Evolutionary conservation across 2,113 vertebrate genomes (phyloP), one percentile per base, ranked within the genome.

Genomic region (Macrotis lagotis): DNA sequence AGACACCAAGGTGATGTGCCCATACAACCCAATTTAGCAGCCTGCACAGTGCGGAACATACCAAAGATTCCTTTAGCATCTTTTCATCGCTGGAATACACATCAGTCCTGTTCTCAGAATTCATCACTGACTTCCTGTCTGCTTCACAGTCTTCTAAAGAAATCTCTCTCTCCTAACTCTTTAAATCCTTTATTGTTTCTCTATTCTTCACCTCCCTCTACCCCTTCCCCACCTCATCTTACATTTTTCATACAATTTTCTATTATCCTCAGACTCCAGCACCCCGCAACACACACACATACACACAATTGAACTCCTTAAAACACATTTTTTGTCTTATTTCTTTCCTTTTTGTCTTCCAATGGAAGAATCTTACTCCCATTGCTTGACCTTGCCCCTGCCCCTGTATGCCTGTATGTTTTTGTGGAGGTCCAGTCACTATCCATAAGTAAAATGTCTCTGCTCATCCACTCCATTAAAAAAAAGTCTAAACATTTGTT

Each of bases 111-210:
- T 94, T 93, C 93, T 95, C 51, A 55, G 94, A 95, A 95, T 88
- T 83, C 90, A 92, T 26, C 88, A 93, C 66, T 92, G 90, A 59
- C 91, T 96, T 97, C 92, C 91, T 59, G 25, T 95, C 47, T 92
- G 92, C 88, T 22, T 37, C 55, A 49, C 10, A 44, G 22, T 94
- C 88, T 89, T 95, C 83, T 91, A 25, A 49, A 92, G 51, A 31
- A 90, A 89, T 19, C 37, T 52, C 55, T 52, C 55, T 53, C 89
- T 94, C 31, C 88, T 26, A 22, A 83, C 74, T 94, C 93, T 90
- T 28, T 92, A 94, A 11, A 3, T 48, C 37, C 89, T 95, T 92
- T 91, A 51, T 50, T 59, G 93, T 89, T 55, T 37, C n/a, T 1
- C 47, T 83, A 44, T 83, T 14, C 91, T 9, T 14, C 31, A 59